Conservation (phyloP, 2,797 vertebrate genomes). For the Calcarius lapponicus region DNA sequence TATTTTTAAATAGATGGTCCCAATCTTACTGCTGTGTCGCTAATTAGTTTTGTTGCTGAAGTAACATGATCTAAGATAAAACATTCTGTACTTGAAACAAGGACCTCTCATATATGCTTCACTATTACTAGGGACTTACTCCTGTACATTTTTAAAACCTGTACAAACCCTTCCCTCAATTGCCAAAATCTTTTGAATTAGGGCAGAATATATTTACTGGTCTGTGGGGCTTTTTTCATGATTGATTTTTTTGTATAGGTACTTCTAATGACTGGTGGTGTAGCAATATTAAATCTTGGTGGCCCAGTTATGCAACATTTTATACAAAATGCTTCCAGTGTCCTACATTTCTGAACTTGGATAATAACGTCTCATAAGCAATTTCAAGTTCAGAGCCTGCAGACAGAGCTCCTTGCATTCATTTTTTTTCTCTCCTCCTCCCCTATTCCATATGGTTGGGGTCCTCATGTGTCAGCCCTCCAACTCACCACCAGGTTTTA, state of each 20-base stretch:
- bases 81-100: neutral
- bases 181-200: neutral
- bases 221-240: neutral
- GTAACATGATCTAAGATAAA: neutral
- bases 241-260: neutral
- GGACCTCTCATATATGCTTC: neutral
- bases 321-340: neutral
- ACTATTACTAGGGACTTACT: neutral
- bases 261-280: neutral
- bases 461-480: neutral
- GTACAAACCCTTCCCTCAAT: neutral
- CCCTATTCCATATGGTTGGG: rapidly evolving
- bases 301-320: neutral
- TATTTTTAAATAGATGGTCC: neutral
- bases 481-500: neutral
- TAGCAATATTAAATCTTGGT: neutral
- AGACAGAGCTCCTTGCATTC: neutral
- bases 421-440: neutral
- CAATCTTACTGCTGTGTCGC: neutral
- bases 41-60: slow-evolving; percentile 30
- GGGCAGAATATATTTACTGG: neutral
- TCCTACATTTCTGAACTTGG: neutral
- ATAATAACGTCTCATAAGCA: neutral
- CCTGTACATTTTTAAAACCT: neutral
- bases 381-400: neutral